phyloP scores from a whole-genome alignment of 2,797 vertebrate genomes.

The Yasuhikotakia modesta region DNA sequence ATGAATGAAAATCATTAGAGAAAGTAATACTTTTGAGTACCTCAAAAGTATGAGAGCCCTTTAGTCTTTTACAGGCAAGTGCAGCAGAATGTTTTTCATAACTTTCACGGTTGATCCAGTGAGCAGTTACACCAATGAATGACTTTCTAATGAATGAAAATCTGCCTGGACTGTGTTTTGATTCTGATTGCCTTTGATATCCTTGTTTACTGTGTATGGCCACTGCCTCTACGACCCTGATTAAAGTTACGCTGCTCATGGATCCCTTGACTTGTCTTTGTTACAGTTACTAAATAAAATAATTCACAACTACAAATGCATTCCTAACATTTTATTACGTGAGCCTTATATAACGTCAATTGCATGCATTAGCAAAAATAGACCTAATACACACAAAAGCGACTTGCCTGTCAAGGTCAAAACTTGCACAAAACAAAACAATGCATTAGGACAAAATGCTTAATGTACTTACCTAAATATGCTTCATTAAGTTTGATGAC shows the following conservation, averaged over 20 bases:
- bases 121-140: conserved; percentile 47
- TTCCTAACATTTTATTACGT: too few relatives aligned
- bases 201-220: too few relatives aligned
- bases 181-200: too few relatives aligned
- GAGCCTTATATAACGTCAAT: too few relatives aligned
- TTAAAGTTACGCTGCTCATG: too few relatives aligned
- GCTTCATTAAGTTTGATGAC: not conserved
- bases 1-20: too few relatives aligned
- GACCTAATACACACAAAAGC: not conserved
- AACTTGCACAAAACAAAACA: not conserved
- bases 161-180: too few relatives aligned
- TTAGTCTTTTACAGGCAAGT: conserved; percentile 29
- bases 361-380: not conserved
- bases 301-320: too few relatives aligned
- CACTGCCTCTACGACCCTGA: too few relatives aligned
- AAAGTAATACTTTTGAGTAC: conserved; percentile 30
- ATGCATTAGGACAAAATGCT: not conserved
- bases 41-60: conserved; percentile 34
- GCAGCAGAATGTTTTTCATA: conserved; percentile 36
- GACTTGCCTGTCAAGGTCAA: not conserved
- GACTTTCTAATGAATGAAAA: too few relatives aligned
- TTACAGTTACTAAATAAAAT: too few relatives aligned
- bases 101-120: conserved; percentile 47
- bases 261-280: too few relatives aligned
- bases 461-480: not conserved